Evolutionary conservation across 2,797 vertebrate genomes (phyloP), one percentile per base, ranked within the genome.

Genomic region (Discoglossus pictus): DNA sequence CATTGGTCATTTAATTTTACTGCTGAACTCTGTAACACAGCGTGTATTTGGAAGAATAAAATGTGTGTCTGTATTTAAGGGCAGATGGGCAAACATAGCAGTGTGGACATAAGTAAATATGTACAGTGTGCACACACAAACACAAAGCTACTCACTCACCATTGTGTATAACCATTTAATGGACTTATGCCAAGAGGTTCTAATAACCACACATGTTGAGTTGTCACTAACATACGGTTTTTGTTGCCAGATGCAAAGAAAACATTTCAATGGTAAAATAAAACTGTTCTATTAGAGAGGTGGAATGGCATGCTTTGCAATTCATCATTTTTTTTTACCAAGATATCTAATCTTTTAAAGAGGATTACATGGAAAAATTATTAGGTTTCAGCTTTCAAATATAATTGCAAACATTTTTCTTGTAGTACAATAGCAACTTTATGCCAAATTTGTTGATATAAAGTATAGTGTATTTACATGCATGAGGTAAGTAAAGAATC

Each of bases 111-210:
- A 72, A 78, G 40, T 54, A 77, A 79, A 86, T 78, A 75, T 79
- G 73, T 68, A 79, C 59, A 34, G 52, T n/a, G 54, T 68, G 73
- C 74, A 69, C 75, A 69, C 4, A 74, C 68, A 79, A 76, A 77
- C 75, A 82, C 77, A 73, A 78, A 84, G 73, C 63, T 82, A 75
- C 82, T 88, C 84, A 87, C 76, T 81, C 82, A 85, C 74, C 40
- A 77, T 84, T 89, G 83, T 88, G 79, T 75, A 83, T 83, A 78
- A 83, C 82, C 76, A 79, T 80, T 82, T 74, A 77, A 78, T 78
- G 86, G 82, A 86, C 69, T 75, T 76, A 70, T 81, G 83, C 83
- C 83, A 87, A 58, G 82, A 81, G 76, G 55, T 54, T 86, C 86
- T 78, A 89, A 86, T 88, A 88, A 84, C 62, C 65, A 76, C 84